Evolutionary conservation across 2,113 vertebrate species (phyloP).

Genomic region (Caranx melampygus): DNA sequence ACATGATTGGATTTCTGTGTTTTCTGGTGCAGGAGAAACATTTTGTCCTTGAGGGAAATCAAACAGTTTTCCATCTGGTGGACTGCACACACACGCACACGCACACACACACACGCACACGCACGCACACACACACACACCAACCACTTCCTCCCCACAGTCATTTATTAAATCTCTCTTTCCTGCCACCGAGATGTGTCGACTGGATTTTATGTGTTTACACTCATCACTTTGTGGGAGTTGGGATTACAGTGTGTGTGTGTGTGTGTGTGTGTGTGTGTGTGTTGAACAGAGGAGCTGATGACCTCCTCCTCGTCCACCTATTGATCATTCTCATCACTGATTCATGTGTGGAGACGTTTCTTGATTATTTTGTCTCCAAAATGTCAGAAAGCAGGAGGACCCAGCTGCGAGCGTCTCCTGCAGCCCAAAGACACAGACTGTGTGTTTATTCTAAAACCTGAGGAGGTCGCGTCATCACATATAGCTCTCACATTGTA

Average conservation of each 20-base stretch:
- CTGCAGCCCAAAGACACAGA: too few species aligned
- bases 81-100: constrained; percentile 57
- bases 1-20: constrained; percentile 58
- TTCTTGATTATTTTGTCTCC: background rate
- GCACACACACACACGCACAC: constrained; percentile 52
- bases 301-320: background rate
- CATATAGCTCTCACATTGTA: too few species aligned
- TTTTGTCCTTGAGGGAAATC: constrained; percentile 70
- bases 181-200: constrained; percentile 44
- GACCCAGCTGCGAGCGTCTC: background rate
- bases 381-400: background rate
- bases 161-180: constrained; percentile 65
- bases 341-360: background rate
- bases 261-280: constrained; percentile 7
- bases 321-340: background rate
- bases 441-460: too few species aligned
- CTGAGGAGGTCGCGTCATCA: too few species aligned
- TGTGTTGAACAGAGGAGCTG: background rate
- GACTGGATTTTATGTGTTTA: constrained; percentile 66
- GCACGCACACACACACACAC: constrained; percentile 52
- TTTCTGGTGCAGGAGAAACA: constrained; percentile 31
- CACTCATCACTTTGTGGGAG: constrained; percentile 60
- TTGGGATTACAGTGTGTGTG: constrained; percentile 43
- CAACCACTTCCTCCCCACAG: background rate
- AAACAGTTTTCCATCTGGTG: constrained; percentile 51